Evolutionary conservation across 2,797 vertebrate genomes (phyloP).

Genomic region (Pteronotus mesoamericanus): DNA sequence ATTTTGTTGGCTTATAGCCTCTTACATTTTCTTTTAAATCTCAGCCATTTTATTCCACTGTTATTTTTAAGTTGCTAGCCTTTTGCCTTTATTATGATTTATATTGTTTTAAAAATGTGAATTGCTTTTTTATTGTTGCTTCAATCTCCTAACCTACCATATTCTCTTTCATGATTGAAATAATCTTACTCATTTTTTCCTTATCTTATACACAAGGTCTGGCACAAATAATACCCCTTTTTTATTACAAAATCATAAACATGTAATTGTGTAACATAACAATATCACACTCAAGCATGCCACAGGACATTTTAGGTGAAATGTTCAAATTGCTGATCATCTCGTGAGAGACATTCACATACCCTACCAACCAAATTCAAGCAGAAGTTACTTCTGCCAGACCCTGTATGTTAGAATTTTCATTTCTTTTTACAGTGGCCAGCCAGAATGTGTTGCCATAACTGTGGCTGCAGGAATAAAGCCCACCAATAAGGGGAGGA

Average conservation of each 20-base stretch:
- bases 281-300: too few relatives aligned
- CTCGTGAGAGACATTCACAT: too few relatives aligned
- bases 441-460: not conserved
- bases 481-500: not conserved
- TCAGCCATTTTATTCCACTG: not conserved
- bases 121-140: conserved; percentile 10
- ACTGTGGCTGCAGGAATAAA: not conserved
- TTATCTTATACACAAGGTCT: not conserved
- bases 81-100: conserved; percentile 63
- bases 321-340: too few relatives aligned
- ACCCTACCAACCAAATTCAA: too few relatives aligned
- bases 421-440: not conserved
- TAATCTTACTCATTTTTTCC: conserved; percentile 32
- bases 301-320: too few relatives aligned
- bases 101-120: not conserved
- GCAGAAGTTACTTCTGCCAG: too few relatives aligned
- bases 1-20: conserved; percentile 2
- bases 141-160: conserved; percentile 43
- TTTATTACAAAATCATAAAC: too few relatives aligned
- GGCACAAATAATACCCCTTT: too few relatives aligned
- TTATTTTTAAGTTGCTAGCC: conserved; percentile 50
- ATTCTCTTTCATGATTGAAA: not conserved
- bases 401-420: not conserved
- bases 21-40: conserved; percentile 52
- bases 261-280: too few relatives aligned